Percentiles rank a stretch among this genome's conserved stretches.
These are phyloP conservation scores for Lobophora halterata DNA, from an alignment of 2,888 invertebrate genomes.

Conservation along the genomic window DNA sequence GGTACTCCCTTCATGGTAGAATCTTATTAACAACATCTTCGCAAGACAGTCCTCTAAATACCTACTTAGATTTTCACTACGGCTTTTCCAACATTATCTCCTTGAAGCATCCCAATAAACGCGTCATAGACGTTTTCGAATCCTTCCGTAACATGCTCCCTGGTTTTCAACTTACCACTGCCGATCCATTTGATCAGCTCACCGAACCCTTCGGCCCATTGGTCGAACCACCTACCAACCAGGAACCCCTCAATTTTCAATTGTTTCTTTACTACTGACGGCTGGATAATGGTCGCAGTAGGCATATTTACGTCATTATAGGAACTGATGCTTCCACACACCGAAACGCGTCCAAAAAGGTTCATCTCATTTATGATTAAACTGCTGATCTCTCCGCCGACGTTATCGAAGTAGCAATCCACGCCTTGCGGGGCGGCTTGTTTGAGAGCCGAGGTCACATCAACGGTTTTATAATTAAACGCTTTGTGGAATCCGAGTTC, in stretches of 20 bases:
- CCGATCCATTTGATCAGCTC: slow-evolving; percentile 82
- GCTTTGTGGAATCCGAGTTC: slow-evolving; percentile 85
- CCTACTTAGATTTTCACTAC: slow-evolving; percentile 79
- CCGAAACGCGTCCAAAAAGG: slow-evolving; percentile 79
- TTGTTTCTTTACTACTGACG: slow-evolving; percentile 71
- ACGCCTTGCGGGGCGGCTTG: slow-evolving; percentile 84
- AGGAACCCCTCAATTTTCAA: slow-evolving; percentile 81
- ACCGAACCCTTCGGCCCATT: slow-evolving; percentile 80
- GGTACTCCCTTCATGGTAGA: too few species aligned
- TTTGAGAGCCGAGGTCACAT: slow-evolving; percentile 76
- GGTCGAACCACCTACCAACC: slow-evolving; percentile 71
- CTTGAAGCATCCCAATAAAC: slow-evolving; percentile 82
- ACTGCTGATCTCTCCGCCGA: slow-evolving; percentile 84
- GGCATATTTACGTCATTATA: slow-evolving; percentile 46
- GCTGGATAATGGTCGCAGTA: slow-evolving; percentile 70
- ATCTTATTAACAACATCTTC: too few species aligned
- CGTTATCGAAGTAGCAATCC: slow-evolving; percentile 89
- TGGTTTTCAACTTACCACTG: slow-evolving; percentile 83
- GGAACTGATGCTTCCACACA: slow-evolving; percentile 62
- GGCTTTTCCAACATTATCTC: slow-evolving; percentile 86
- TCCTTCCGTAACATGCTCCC: slow-evolving; percentile 85
- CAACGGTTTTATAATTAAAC: slow-evolving; percentile 85
- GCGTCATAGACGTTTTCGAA: slow-evolving; percentile 86
- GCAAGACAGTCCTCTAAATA: background rate
- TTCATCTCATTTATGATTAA: slow-evolving; percentile 82